A percentile compares a stretch with the other conserved stretches of the same genome.
Evolutionary conservation across 2,888 invertebrate genomes (phyloP).

Genomic region (Melolontha melolontha): DNA sequence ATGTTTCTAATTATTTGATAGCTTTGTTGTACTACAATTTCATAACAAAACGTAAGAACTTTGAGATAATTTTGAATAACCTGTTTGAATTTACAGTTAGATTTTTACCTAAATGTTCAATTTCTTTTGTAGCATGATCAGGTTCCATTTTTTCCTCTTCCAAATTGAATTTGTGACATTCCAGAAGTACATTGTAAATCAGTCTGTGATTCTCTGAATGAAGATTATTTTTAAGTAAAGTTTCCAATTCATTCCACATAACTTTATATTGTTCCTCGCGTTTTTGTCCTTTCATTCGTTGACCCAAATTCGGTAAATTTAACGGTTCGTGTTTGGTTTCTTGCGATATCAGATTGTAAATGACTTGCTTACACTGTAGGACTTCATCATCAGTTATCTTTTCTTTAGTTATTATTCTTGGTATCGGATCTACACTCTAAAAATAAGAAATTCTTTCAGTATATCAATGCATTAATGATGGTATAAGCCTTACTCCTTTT

Average conservation of each 20-base stretch:
- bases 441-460: conserved; percentile 6
- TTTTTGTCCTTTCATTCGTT: conserved; percentile 72
- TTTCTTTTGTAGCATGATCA: conserved; percentile 70
- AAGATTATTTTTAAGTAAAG: conserved; percentile 81
- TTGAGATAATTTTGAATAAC: not conserved
- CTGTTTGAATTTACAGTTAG: not conserved
- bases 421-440: conserved; percentile 84
- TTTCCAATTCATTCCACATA: conserved; percentile 91
- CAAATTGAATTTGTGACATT: conserved; percentile 75
- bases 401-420: conserved; percentile 84
- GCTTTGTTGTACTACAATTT: not conserved
- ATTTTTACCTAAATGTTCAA: conserved; percentile 67
- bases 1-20: not conserved
- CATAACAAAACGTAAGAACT: too few relatives aligned
- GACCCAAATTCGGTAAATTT: conserved; percentile 76
- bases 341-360: conserved; percentile 82
- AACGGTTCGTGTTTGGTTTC: conserved; percentile 88
- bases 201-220: conserved; percentile 83
- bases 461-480: not conserved
- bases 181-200: conserved; percentile 83
- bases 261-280: conserved; percentile 92
- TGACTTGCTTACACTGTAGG: conserved; percentile 85
- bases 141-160: conserved; percentile 74
- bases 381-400: conserved; percentile 88
- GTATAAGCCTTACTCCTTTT: conserved; percentile 70